A percentile compares a stretch with the other conserved stretches of the same genome.
phyloP scores from a whole-genome alignment of 2,888 invertebrate genomes.

The Nomada hirtipes region DNA sequence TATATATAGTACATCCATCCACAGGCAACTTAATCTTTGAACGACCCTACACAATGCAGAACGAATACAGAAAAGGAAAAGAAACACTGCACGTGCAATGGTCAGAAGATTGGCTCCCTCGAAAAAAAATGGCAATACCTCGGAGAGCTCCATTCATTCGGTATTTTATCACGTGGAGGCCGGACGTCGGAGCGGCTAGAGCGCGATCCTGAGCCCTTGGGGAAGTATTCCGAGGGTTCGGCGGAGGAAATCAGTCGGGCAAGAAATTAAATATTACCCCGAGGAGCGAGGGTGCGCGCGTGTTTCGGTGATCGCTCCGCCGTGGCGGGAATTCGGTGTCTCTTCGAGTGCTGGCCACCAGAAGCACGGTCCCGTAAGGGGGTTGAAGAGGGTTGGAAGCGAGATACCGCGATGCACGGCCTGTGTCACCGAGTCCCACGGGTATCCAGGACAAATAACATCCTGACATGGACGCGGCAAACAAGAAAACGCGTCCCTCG shows the following conservation, averaged over 20 bases:
- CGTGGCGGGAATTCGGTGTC: slow-evolving; percentile 67
- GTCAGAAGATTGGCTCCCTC: slow-evolving; percentile 65
- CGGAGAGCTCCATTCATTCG: slow-evolving; percentile 63
- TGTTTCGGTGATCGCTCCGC: slow-evolving; percentile 36
- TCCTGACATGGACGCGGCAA: slow-evolving; percentile 72
- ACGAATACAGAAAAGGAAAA: neutral
- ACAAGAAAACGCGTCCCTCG: slow-evolving; percentile 65
- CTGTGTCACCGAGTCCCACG: slow-evolving; percentile 67
- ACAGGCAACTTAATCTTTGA: neutral
- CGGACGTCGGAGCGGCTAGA: slow-evolving; percentile 27
- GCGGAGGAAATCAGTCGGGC: slow-evolving; percentile 77
- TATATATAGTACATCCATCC: too few species aligned
- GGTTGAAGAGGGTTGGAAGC: slow-evolving; percentile 20
- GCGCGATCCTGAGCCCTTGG: slow-evolving; percentile 54
- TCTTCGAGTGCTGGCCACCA: slow-evolving; percentile 48
- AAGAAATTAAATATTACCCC: slow-evolving; percentile 82
- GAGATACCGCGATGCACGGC: slow-evolving; percentile 59
- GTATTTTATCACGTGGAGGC: slow-evolving; percentile 73
- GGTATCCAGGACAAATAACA: slow-evolving; percentile 76
- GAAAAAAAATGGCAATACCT: slow-evolving; percentile 67
- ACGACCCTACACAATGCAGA: neutral
- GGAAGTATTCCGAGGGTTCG: slow-evolving; percentile 66
- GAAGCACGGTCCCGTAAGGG: slow-evolving; percentile 11
- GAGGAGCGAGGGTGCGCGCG: slow-evolving; percentile 59
- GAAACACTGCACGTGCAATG: slow-evolving; percentile 41